Conservation (phyloP, 2,113 vertebrate species). For the Megaleporinus macrocephalus region DNA sequence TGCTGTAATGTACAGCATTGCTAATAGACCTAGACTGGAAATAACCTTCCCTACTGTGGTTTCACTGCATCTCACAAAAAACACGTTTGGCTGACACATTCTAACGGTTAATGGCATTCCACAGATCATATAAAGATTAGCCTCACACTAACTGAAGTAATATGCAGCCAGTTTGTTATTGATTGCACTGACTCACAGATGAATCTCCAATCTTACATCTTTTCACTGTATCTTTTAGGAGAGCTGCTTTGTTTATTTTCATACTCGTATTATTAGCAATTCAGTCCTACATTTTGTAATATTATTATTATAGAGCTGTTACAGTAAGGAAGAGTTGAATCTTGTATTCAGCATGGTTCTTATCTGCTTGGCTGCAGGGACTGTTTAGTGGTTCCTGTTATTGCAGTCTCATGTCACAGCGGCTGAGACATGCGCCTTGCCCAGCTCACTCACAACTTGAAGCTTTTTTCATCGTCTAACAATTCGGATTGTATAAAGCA, state of each 20-base stretch:
- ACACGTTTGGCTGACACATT: slow-evolving; percentile 13
- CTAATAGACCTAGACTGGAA: neutral
- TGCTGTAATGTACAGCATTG: neutral
- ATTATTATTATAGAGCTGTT: slow-evolving; percentile 8
- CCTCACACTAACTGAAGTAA: neutral
- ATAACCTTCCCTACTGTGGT: slow-evolving; percentile 17
- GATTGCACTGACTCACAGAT: neutral
- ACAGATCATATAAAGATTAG: neutral
- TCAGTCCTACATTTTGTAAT: slow-evolving; percentile 13
- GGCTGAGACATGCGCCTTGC: slow-evolving; percentile 59
- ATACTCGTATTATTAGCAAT: slow-evolving; percentile 48
- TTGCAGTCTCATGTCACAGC: slow-evolving; percentile 60
- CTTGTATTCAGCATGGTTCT: slow-evolving; percentile 63
- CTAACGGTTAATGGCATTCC: slow-evolving; percentile 26
- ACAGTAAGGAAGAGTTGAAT: slow-evolving; percentile 34
- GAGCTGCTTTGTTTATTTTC: slow-evolving; percentile 32
- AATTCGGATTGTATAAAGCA: slow-evolving; percentile 62
- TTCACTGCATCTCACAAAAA: neutral
- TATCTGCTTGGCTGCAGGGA: slow-evolving; percentile 76
- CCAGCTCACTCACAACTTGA: slow-evolving; percentile 33
- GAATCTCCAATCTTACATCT: neutral
- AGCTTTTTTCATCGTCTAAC: slow-evolving; percentile 51
- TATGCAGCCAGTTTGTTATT: neutral
- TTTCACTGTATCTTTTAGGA: neutral
- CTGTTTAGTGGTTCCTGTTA: slow-evolving; percentile 76